Base-by-base conservation (phyloP, 2,888 invertebrate species). In the Microplitis manilae region DNA sequence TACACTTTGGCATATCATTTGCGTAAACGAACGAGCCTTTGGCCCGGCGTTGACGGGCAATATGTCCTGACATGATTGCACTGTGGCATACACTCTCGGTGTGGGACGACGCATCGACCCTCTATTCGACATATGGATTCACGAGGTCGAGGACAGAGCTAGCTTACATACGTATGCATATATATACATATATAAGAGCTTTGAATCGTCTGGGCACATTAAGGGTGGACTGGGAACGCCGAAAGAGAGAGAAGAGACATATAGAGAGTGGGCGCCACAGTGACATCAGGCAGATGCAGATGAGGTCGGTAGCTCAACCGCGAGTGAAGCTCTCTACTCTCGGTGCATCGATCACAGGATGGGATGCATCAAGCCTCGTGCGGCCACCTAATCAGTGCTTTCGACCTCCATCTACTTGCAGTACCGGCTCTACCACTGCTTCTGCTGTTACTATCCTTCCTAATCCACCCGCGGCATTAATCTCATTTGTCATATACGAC, bases 1-100 rank as follows among this genome's bases (percentile, higher is more conserved):
- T 79, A 79, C 79, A 83, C 81, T 86, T 88, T 88, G 89, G 88
- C 88, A 89, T 88, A 88, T 89, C 85, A 89, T 89, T 89, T 88
- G 86, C 82, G 85, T 82, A 85, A 89, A 89, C 85, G 88, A 88
- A 89, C 86, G 89, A 89, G 86, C 85, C 81, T 83, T 83, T 86
- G 83, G 81, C 81, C 79, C 79, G 85, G 85, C 85, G 89, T 87
- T 89, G 89, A 89, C 88, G 87, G 87, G 88, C 86, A 87, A 89
- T 89, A 89, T 88, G 88, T 89, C 86, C 84, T 82, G 78, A 81
- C 83, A 83, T 83, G 81, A 83, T 83, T 83, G 82, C 80, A 77
- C 70, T 76, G 76, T 39, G 74, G 75, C 68, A 75, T 72, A 78
- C 78, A 30, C 30, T 30, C 30, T 78, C 40, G 70, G 68, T 73